Evolutionary conservation across 2,113 vertebrate genomes (phyloP).

Genomic region (Heterochromis multidens): DNA sequence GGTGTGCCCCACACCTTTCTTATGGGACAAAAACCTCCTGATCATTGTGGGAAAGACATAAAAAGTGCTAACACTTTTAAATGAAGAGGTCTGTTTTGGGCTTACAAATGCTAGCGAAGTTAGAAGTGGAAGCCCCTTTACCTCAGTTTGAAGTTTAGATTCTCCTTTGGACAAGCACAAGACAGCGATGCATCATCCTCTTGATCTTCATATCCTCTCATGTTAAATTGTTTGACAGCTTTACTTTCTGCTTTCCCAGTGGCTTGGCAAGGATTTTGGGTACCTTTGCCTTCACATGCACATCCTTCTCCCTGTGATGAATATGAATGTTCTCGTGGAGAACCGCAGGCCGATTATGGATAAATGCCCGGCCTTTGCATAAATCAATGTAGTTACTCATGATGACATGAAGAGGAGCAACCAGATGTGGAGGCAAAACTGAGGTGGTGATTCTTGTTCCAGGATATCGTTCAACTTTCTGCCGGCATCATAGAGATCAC

Average conservation of each 20-base stretch:
- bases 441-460: slow-evolving; percentile 32
- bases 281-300: slow-evolving; percentile 11
- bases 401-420: slow-evolving; percentile 38
- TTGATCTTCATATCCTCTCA: slow-evolving; percentile 2
- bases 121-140: neutral
- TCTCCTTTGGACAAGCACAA: neutral
- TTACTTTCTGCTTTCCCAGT: neutral
- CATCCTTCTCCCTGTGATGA: slow-evolving; percentile 13
- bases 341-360: slow-evolving; percentile 30
- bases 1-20: neutral
- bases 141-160: neutral
- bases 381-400: slow-evolving; percentile 36
- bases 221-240: slow-evolving; percentile 14
- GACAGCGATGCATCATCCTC: slow-evolving; percentile 15
- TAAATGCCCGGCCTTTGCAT: slow-evolving; percentile 29
- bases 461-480: slow-evolving; percentile 46
- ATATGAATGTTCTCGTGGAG: slow-evolving; percentile 25
- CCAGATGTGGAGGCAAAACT: slow-evolving; percentile 44
- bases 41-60: neutral
- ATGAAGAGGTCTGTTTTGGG: neutral
- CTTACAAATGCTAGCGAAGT: neutral
- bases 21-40: neutral
- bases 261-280: neutral
- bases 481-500: slow-evolving; percentile 28
- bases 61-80: neutral